These are phyloP conservation scores for Mythimna vitellina DNA, from an alignment of 2,888 invertebrate species.

Conservation along the genomic window DNA sequence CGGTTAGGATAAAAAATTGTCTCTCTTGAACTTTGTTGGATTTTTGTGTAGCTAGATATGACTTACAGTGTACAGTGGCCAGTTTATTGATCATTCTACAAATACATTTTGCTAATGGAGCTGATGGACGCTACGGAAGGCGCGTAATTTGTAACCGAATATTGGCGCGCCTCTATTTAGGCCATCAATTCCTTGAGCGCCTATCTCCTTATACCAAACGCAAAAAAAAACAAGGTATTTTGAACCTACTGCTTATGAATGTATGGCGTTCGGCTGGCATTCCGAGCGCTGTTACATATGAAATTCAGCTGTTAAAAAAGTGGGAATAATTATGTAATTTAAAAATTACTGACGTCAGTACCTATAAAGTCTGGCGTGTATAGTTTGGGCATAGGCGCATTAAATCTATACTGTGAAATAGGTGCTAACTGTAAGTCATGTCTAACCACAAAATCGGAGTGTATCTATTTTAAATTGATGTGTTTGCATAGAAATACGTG, in stretches of 20 bases:
- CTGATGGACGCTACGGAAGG: not conserved
- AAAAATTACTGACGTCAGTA: no score
- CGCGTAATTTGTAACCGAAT: not conserved
- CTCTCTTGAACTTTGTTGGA: slow-evolving; percentile 29
- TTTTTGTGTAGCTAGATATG: slow-evolving; percentile 17
- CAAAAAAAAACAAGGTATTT: no score
- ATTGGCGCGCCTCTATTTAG: no score
- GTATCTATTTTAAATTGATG: slow-evolving; percentile 48
- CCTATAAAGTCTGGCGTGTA: no score
- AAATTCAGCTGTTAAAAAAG: no score
- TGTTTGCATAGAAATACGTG: slow-evolving; percentile 60
- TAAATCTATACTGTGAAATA: not conserved
- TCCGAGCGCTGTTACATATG: no score
- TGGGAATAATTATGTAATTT: no score
- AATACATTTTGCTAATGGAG: no score
- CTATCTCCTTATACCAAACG: no score
- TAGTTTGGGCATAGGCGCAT: not conserved
- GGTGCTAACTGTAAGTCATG: slow-evolving; percentile 26
- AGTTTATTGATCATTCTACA: not conserved
- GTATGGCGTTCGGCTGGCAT: no score
- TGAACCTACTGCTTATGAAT: no score
- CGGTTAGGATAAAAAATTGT: slow-evolving; percentile 42
- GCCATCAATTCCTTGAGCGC: no score
- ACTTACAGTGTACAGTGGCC: not conserved
- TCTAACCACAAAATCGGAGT: slow-evolving; percentile 16